Conservation (phyloP, 2,113 vertebrate genomes). For the Protobothrops flavoviridis region DNA sequence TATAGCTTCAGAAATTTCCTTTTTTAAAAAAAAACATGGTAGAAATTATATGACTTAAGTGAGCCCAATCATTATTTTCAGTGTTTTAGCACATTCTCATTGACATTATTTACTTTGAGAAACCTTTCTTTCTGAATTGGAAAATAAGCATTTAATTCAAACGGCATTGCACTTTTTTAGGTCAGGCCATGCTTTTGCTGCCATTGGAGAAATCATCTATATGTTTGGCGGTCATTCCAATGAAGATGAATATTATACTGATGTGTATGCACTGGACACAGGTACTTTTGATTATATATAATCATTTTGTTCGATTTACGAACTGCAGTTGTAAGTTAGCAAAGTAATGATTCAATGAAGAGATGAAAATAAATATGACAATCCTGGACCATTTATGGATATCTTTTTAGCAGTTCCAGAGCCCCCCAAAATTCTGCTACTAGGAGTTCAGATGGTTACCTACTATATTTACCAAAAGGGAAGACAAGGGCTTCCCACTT, state of each 20-base stretch:
- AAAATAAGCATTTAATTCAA: neutral
- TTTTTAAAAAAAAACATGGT: neutral
- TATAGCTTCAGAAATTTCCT: neutral
- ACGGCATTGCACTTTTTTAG: constrained; percentile 54
- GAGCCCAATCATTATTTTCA: neutral
- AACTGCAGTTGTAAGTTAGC: neutral
- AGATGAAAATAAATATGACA: neutral
- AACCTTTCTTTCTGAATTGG: constrained; percentile 1
- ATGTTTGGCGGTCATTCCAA: constrained; percentile 65
- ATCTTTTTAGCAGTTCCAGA: neutral
- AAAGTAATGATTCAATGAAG: neutral
- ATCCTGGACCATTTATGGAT: no score
- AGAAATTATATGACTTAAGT: neutral
- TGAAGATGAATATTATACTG: constrained; percentile 59
- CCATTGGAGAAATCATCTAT: constrained; percentile 69
- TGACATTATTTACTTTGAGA: neutral
- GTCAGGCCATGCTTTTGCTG: constrained; percentile 62
- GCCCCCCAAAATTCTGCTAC: neutral
- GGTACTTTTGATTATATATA: constrained; percentile 48
- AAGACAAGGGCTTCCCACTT: neutral
- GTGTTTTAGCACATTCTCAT: neutral
- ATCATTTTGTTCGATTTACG: neutral
- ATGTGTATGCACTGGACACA: constrained; percentile 69
- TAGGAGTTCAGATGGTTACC: neutral
- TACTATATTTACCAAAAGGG: neutral